Conservation (phyloP, 1,140 invertebrate species). For the Agraylea sexmaculata region DNA sequence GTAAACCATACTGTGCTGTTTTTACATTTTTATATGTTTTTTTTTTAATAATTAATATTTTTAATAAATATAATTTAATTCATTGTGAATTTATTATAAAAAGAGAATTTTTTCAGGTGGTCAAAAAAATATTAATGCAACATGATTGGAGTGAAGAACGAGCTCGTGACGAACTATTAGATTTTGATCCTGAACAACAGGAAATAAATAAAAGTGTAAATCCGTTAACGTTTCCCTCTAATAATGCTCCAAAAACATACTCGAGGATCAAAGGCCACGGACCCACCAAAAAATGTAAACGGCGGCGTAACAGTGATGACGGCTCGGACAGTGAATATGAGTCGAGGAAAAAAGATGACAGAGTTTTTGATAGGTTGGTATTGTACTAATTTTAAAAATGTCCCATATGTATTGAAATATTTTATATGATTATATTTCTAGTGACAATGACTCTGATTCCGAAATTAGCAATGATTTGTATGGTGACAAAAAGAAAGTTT, state of each 20-base stretch:
- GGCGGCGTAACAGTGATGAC: constrained; percentile 10
- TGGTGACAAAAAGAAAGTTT: constrained; percentile 57
- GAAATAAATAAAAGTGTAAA: constrained; percentile 22
- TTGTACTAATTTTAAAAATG: neutral
- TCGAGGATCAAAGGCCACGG: neutral
- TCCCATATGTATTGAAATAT: neutral
- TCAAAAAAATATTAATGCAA: constrained; percentile 33
- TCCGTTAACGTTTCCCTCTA: too few species aligned
- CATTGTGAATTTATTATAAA: neutral
- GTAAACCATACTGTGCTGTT: constrained; percentile 21
- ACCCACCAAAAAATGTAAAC: constrained; percentile 8
- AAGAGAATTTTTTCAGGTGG: constrained; percentile 24
- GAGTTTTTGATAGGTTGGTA: constrained; percentile 19
- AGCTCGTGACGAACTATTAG: constrained; percentile 33
- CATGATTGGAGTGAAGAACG: constrained; percentile 38
- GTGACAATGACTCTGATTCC: constrained; percentile 61
- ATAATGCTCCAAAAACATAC: neutral
- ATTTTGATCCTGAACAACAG: constrained; percentile 33
- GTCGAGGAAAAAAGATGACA: constrained; percentile 12
- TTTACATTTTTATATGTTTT: constrained; percentile 4
- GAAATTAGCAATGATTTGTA: constrained; percentile 57
- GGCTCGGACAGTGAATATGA: constrained; percentile 17
- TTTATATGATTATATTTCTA: constrained; percentile 21
- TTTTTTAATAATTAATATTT: neutral
- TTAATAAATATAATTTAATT: neutral